A percentile compares a stretch with the other conserved stretches of the same genome.
phyloP scores from a whole-genome alignment of 1,140 invertebrate species.

The Callitettix versicolor region DNA sequence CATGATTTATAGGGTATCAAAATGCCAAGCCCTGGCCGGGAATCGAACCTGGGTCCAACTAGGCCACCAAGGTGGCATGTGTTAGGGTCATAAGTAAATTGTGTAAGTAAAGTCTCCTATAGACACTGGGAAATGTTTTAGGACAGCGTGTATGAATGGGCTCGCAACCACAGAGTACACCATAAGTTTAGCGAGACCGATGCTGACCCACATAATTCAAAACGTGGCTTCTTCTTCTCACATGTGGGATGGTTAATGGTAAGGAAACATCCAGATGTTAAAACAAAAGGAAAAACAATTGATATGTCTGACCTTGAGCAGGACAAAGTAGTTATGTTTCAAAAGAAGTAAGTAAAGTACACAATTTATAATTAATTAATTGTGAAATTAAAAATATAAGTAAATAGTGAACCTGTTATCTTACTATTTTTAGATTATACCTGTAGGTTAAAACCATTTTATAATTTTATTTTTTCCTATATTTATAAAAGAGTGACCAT shows the following conservation, averaged over 20 bases:
- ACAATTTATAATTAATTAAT: neutral
- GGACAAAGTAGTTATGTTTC: conserved; percentile 60
- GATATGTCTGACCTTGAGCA: conserved; percentile 57
- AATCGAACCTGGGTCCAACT: too few species aligned
- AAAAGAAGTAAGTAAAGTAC: conserved; percentile 43
- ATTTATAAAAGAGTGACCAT: too few species aligned
- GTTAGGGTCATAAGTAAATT: too few species aligned
- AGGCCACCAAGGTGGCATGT: too few species aligned
- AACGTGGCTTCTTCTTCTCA: conserved; percentile 49
- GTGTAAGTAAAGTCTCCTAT: too few species aligned
- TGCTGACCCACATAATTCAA: conserved; percentile 68
- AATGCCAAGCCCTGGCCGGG: too few species aligned
- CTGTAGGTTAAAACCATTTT: neutral
- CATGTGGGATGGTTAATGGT: conserved; percentile 52
- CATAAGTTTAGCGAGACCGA: conserved; percentile 49
- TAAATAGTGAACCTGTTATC: neutral
- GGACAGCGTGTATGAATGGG: conserved; percentile 43
- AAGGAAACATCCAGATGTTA: conserved; percentile 50
- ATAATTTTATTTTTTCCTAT: too few species aligned
- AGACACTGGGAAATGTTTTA: conserved; percentile 19
- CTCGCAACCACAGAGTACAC: conserved; percentile 41
- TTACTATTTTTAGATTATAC: neutral
- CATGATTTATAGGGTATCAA: too few species aligned
- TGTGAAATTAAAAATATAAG: neutral
- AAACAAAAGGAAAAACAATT: conserved; percentile 48